Evolutionary conservation across 2,888 invertebrate species (phyloP).

Genomic region (Xestia ashworthii): DNA sequence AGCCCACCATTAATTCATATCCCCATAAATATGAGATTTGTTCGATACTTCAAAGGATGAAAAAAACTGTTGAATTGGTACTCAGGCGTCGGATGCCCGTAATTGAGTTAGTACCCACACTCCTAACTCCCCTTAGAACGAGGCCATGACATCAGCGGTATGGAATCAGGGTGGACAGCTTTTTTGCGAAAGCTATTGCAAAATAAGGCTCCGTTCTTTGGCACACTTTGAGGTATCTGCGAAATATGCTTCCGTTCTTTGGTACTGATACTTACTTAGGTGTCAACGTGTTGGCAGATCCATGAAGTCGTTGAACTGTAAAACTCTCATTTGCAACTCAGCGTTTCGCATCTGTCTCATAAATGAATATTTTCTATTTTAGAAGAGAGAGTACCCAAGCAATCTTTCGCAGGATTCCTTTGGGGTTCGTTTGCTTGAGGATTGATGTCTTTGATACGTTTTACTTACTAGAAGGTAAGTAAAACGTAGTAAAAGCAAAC

Average conservation of each 20-base stretch:
- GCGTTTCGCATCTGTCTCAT: neutral
- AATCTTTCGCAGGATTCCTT: neutral
- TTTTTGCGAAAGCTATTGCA: neutral
- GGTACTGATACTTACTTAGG: too few species aligned
- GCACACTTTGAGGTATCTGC: neutral
- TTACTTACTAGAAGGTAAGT: too few species aligned
- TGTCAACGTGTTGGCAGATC: neutral
- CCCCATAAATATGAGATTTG: constrained; percentile 69
- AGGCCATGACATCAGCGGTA: constrained; percentile 72
- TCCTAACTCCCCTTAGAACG: constrained; percentile 71
- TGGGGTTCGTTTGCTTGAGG: neutral
- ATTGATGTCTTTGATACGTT: neutral
- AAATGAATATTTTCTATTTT: neutral
- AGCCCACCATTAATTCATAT: constrained; percentile 29
- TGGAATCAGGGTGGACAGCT: neutral
- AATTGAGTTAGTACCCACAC: constrained; percentile 87
- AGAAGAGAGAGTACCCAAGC: neutral
- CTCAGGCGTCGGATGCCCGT: constrained; percentile 84
- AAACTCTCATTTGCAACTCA: neutral
- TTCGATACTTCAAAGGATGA: constrained; percentile 69
- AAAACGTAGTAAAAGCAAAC: too few species aligned
- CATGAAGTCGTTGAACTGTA: neutral
- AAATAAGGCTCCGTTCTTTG: neutral
- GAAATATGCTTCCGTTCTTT: too few species aligned
- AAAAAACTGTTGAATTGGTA: constrained; percentile 81